Percentiles rank a stretch among this genome's conserved stretches.
Evolutionary conservation across 2,113 vertebrate genomes (phyloP).

Genomic region (Rhinolophus sinicus): DNA sequence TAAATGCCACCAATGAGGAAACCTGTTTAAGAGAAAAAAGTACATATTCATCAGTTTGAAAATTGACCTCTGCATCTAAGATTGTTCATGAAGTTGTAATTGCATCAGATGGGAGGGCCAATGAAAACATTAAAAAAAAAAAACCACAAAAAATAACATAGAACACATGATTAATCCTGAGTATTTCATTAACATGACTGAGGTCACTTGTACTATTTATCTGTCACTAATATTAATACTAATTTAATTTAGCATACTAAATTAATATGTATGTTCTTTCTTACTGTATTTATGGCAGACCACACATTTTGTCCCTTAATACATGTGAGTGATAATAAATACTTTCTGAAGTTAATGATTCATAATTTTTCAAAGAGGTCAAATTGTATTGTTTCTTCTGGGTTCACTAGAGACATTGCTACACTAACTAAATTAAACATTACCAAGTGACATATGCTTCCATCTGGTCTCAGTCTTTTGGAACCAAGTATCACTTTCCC

Average conservation of each 20-base stretch:
- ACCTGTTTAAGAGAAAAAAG: conserved; percentile 83
- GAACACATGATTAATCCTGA: not conserved
- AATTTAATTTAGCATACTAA: conserved; percentile 51
- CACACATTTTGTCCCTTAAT: conserved; percentile 37
- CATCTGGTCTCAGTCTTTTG: not conserved
- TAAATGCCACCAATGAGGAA: conserved; percentile 87
- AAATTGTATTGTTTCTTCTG: not conserved
- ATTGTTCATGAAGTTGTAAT: not conserved
- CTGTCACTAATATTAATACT: not conserved
- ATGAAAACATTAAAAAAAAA: not conserved
- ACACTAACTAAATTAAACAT: not conserved
- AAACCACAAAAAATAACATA: not conserved
- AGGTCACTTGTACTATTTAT: conserved; percentile 17
- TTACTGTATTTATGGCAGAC: conserved; percentile 10
- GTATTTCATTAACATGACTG: not conserved
- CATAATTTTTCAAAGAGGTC: conserved; percentile 40
- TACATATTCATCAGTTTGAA: not conserved
- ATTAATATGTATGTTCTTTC: conserved; percentile 28
- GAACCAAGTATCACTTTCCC: not conserved
- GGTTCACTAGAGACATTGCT: not conserved
- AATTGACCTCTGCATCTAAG: not conserved
- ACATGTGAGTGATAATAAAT: not conserved
- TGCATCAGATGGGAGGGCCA: not conserved
- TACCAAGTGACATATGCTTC: not conserved
- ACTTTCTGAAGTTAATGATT: conserved; percentile 28